Evolutionary conservation across 1,140 invertebrate genomes (phyloP).

Genomic region (Drosophila repleta): DNA sequence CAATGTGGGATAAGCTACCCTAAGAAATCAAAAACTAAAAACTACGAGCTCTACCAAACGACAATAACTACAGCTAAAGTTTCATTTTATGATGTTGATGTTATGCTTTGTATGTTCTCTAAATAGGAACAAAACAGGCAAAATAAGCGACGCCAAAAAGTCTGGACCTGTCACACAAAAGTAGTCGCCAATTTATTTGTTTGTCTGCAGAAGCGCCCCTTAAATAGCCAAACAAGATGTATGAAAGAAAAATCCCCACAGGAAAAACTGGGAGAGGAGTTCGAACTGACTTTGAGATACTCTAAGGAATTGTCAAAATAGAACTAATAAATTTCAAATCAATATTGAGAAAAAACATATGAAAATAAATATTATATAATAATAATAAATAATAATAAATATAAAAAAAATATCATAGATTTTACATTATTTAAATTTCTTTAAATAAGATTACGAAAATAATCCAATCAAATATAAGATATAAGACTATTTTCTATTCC

Average conservation of each 20-base stretch:
- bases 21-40: constrained; percentile 68
- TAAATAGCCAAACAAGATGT: constrained; percentile 28
- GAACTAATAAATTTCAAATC: too few species aligned
- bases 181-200: constrained; percentile 67
- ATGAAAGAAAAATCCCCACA: not conserved
- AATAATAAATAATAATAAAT: not conserved
- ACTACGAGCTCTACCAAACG: constrained; percentile 55
- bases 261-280: not conserved
- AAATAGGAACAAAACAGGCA: constrained; percentile 60
- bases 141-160: constrained; percentile 61
- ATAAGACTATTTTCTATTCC: too few species aligned
- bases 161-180: constrained; percentile 64
- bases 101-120: constrained; percentile 40
- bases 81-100: constrained; percentile 66
- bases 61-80: constrained; percentile 49
- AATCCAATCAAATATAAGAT: too few species aligned
- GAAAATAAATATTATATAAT: too few species aligned
- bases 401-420: too few species aligned
- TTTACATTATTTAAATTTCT: too few species aligned
- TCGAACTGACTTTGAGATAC: constrained; percentile 11
- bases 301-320: not conserved
- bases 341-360: too few species aligned
- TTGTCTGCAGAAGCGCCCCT: constrained; percentile 40
- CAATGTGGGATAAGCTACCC: constrained; percentile 44
- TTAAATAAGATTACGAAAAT: too few species aligned